Evolutionary conservation across 2,888 invertebrate genomes (phyloP).

Genomic region (Pyrrhia umbra): DNA sequence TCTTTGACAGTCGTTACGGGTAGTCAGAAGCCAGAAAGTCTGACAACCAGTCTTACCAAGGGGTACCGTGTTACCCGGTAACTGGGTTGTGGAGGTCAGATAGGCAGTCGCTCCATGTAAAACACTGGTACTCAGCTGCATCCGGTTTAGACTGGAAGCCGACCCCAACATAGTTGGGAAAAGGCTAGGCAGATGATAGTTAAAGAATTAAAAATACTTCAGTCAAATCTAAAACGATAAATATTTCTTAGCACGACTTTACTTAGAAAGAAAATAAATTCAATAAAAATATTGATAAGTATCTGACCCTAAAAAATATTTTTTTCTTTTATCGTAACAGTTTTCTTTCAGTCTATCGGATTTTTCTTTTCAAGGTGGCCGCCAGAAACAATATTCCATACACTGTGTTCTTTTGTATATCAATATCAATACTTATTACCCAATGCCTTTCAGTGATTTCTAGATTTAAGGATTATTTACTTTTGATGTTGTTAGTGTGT

Average conservation of each 20-base stretch:
- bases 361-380: conserved; percentile 27
- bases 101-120: too few species aligned
- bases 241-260: conserved; percentile 12
- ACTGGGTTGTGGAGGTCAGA: too few species aligned
- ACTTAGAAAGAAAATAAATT: conserved; percentile 13
- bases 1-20: too few species aligned
- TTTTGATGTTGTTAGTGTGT: conserved; percentile 9
- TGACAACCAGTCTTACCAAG: too few species aligned
- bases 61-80: too few species aligned
- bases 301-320: not conserved
- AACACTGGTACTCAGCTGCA: too few species aligned
- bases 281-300: conserved; percentile 12
- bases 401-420: conserved; percentile 24
- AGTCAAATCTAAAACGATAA: not conserved
- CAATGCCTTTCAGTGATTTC: conserved; percentile 14
- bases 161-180: too few species aligned
- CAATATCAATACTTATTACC: conserved; percentile 22
- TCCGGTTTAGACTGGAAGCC: too few species aligned
- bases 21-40: too few species aligned
- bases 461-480: conserved; percentile 35
- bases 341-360: conserved; percentile 14
- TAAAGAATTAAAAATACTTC: not conserved
- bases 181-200: too few species aligned
- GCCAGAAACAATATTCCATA: conserved; percentile 19
- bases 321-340: conserved; percentile 8